Evolutionary conservation across 2,888 invertebrate genomes (phyloP).

Genomic region (Agelastica alni): DNA sequence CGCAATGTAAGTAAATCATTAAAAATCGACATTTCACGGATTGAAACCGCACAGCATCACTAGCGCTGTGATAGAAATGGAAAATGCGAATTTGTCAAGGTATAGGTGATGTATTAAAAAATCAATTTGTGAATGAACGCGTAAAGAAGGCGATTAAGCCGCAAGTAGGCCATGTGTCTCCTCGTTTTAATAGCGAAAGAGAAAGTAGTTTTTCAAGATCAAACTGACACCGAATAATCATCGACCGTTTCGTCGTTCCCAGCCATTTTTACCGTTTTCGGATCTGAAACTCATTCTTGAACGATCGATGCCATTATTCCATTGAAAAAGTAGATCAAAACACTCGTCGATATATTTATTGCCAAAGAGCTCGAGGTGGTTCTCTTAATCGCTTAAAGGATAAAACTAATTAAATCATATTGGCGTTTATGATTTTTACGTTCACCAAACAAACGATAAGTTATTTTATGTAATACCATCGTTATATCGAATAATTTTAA

Average conservation of each 20-base stretch:
- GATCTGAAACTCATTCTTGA: constrained; percentile 23
- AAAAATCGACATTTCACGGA: no score
- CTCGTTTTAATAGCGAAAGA: constrained; percentile 35
- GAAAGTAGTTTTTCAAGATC: constrained; percentile 36
- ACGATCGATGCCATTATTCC: constrained; percentile 24
- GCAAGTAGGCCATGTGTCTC: constrained; percentile 35
- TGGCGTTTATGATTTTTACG: no score
- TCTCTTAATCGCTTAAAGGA: no score
- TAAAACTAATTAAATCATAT: no score
- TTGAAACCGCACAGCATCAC: no score
- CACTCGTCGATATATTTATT: constrained; percentile 17
- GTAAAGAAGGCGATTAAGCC: constrained; percentile 26
- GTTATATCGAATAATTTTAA: no score
- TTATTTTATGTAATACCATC: no score
- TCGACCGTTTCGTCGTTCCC: constrained; percentile 30
- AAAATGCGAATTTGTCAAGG: no score
- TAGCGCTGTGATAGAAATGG: no score
- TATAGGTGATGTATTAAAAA: constrained; percentile 9
- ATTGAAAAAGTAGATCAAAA: constrained; percentile 32
- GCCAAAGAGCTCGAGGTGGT: constrained; percentile 20
- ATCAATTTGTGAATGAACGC: constrained; percentile 33
- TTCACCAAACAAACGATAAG: no score
- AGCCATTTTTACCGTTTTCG: constrained; percentile 32
- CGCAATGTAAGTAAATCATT: no score
- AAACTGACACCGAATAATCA: constrained; percentile 34